These are phyloP conservation scores for Acanthaster planci DNA, from an alignment of 35 echinoderm and acorn worm species.

Conservation along the genomic window DNA sequence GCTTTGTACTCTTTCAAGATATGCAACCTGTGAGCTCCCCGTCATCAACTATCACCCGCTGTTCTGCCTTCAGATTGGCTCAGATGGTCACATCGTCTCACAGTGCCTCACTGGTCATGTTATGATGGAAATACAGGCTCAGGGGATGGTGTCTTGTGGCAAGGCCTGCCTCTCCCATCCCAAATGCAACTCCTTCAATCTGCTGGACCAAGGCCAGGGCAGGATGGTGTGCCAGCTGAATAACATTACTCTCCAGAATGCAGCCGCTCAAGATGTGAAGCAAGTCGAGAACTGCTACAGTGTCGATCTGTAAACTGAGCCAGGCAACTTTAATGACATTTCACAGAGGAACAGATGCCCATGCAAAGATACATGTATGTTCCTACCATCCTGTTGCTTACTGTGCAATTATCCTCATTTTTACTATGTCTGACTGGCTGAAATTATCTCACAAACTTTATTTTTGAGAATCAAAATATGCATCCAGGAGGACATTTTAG, in stretches of 20 bases:
- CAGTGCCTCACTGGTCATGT: not conserved
- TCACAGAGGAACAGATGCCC: too few species aligned
- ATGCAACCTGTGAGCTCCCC: too few species aligned
- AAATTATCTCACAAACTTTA: too few species aligned
- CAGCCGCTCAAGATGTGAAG: not conserved
- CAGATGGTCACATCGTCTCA: not conserved
- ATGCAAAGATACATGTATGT: too few species aligned
- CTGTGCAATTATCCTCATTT: too few species aligned
- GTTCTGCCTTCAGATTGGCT: slow-evolving; percentile 1
- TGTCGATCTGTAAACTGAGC: not conserved
- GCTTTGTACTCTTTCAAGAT: too few species aligned
- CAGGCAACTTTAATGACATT: too few species aligned
- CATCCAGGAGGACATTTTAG: too few species aligned
- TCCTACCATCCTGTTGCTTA: too few species aligned
- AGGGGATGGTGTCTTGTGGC: slow-evolving; percentile 6
- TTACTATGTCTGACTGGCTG: too few species aligned
- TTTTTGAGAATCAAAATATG: too few species aligned
- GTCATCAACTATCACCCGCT: not conserved
- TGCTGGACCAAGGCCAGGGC: not conserved
- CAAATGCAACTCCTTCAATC: slow-evolving; percentile 18
- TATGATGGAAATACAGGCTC: slow-evolving; percentile 1
- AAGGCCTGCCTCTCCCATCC: not conserved
- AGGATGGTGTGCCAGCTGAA: slow-evolving; percentile 1
- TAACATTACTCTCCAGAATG: not conserved
- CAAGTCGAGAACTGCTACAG: not conserved